These are phyloP conservation scores for Brachirus orientalis DNA, from an alignment of 2,113 vertebrate species.

Conservation along the genomic window DNA sequence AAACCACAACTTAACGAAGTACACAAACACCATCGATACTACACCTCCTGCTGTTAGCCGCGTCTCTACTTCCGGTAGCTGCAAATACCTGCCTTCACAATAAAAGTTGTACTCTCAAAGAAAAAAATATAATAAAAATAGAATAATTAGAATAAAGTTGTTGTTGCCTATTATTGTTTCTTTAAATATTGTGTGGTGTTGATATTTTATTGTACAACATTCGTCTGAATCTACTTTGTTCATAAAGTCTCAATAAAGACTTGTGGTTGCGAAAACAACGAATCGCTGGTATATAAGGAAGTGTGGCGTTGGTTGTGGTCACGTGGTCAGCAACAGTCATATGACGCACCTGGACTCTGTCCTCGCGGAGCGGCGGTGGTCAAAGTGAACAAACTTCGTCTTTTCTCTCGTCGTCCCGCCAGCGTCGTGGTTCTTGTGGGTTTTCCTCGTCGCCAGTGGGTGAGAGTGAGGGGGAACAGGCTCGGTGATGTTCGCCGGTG, in stretches of 20 bases:
- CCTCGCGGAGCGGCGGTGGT: rapidly evolving
- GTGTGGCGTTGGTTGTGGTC: slow-evolving; percentile 4
- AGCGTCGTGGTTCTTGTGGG: background rate
- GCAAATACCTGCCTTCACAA: slow-evolving; percentile 39
- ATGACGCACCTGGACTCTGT: slow-evolving; percentile 4
- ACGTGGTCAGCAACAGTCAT: slow-evolving; percentile 54
- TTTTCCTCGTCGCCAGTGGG: background rate
- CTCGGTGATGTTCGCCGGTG: slow-evolving; percentile 13
- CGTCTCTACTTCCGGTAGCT: slow-evolving; percentile 9
- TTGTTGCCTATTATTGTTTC: too few species aligned
- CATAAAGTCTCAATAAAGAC: too few species aligned
- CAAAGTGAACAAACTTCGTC: rapidly evolving
- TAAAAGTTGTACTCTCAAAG: slow-evolving; percentile 40
- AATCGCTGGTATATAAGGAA: too few species aligned
- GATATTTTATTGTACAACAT: too few species aligned
- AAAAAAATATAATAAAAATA: too few species aligned
- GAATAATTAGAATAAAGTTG: too few species aligned
- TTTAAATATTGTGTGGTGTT: too few species aligned
- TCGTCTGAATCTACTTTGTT: too few species aligned
- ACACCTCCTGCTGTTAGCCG: background rate
- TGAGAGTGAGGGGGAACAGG: background rate
- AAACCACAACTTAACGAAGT: too few species aligned
- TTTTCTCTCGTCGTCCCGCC: background rate
- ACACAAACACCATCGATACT: too few species aligned
- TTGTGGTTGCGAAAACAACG: too few species aligned